phyloP scores from a whole-genome alignment of 2,797 vertebrate genomes.

The Brachyalestes nurse region DNA sequence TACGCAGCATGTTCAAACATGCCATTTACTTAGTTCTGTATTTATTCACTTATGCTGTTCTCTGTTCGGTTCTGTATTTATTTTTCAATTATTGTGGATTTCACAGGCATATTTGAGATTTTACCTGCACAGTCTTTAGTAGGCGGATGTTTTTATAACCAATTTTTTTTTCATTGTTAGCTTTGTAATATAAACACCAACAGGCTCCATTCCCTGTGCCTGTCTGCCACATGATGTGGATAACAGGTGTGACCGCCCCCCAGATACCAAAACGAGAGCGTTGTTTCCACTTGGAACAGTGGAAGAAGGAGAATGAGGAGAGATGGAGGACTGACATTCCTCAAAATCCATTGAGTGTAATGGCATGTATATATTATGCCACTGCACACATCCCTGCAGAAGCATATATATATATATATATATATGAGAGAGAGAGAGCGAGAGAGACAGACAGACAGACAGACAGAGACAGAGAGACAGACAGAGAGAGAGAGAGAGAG shows the following conservation, averaged over 20 bases:
- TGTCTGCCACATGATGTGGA: constrained; percentile 34
- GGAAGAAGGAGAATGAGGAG: constrained; percentile 26
- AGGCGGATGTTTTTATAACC: background rate
- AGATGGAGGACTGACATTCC: constrained; percentile 22
- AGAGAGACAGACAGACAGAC: too few species aligned
- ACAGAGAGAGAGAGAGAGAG: too few species aligned
- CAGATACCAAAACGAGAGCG: constrained; percentile 26
- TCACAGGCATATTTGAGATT: background rate
- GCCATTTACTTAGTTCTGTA: background rate
- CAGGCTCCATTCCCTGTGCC: constrained; percentile 10
- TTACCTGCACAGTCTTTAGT: background rate
- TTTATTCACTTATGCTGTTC: background rate
- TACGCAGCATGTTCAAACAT: background rate
- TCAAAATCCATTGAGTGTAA: constrained; percentile 7
- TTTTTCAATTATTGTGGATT: background rate
- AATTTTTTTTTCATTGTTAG: background rate
- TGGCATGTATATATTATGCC: constrained; percentile 24
- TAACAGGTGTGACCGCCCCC: constrained; percentile 37
- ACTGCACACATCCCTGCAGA: background rate
- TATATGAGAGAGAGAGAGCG: too few species aligned
- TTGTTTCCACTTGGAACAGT: constrained; percentile 34
- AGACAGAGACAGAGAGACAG: too few species aligned
- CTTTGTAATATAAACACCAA: constrained; percentile 3
- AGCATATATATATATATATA: too few species aligned
- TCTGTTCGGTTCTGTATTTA: background rate